These are phyloP conservation scores for Centropristis striata DNA, from an alignment of 2,113 vertebrate species.

Conservation along the genomic window DNA sequence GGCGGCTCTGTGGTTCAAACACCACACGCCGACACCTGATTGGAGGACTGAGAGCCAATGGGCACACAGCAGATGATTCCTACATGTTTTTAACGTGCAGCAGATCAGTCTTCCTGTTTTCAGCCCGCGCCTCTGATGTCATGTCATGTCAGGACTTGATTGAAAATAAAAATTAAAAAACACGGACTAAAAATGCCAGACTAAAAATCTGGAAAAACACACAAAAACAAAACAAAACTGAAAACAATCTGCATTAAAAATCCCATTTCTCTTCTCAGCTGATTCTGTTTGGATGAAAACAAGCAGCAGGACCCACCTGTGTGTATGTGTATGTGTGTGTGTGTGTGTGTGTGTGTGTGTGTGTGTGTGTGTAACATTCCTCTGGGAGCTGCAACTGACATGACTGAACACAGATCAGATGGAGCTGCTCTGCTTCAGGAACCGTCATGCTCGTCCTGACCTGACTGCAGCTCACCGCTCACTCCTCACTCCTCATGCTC, in stretches of 20 bases:
- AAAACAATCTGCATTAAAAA: too few species aligned
- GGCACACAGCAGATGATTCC: background rate
- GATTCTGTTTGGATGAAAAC: too few species aligned
- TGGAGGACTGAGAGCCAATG: conserved; percentile 3
- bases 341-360: background rate
- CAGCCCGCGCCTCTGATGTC: conserved; percentile 4
- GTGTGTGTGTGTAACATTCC: conserved; percentile 21
- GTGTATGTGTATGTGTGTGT: background rate
- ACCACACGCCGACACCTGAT: background rate
- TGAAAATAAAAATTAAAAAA: too few species aligned
- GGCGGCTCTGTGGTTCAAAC: background rate
- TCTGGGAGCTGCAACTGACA: conserved; percentile 23
- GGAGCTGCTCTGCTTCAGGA: conserved; percentile 1
- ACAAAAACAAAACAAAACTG: too few species aligned
- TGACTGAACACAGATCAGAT: conserved; percentile 53
- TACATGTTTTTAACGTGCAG: background rate
- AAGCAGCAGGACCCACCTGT: background rate
- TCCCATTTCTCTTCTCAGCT: too few species aligned
- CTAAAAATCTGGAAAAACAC: too few species aligned
- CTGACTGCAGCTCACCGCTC: background rate
- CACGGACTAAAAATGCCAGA: too few species aligned
- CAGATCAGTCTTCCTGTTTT: background rate
- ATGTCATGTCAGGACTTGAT: conserved; percentile 20
- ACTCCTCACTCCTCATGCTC: too few species aligned
- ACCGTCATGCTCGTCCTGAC: conserved; percentile 22